A percentile compares a stretch with the other conserved stretches of the same genome.
These are phyloP conservation scores for Mormyrus proboscirostris DNA, from an alignment of 2,797 vertebrate genomes.

Conservation along the genomic window DNA sequence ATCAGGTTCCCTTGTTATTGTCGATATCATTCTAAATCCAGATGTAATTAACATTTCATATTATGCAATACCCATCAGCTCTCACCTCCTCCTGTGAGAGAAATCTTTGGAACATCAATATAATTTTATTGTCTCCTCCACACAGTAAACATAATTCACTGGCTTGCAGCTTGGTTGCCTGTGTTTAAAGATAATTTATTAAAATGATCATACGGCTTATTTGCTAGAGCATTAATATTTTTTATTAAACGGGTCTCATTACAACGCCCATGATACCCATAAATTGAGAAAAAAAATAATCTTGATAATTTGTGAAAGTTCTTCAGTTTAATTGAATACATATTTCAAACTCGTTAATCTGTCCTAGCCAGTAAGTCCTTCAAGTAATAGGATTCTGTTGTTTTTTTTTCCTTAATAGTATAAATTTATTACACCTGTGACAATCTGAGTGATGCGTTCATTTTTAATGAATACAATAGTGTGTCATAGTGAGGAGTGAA, in stretches of 20 bases:
- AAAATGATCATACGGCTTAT: constrained; percentile 24
- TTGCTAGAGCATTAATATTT: constrained; percentile 23
- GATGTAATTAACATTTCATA: constrained; percentile 15
- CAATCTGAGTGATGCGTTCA: background rate
- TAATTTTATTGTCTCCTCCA: constrained; percentile 10
- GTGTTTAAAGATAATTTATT: constrained; percentile 27
- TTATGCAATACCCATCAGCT: background rate
- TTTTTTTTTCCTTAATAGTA: background rate
- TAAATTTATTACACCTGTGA: constrained; percentile 2
- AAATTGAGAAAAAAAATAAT: background rate
- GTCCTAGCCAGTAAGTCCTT: background rate
- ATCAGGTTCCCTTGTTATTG: background rate
- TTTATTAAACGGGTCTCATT: constrained; percentile 18
- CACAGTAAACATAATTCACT: constrained; percentile 14
- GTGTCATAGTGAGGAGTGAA: background rate
- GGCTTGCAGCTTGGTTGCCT: constrained; percentile 5
- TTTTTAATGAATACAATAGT: background rate
- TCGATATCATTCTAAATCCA: constrained; percentile 4
- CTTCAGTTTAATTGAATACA: constrained; percentile 19
- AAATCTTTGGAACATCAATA: constrained; percentile 18
- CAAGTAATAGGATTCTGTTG: background rate
- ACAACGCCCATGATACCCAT: background rate
- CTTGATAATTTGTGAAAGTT: constrained; percentile 23
- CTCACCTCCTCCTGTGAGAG: background rate
- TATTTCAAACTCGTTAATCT: constrained; percentile 19